Evolutionary conservation across 2,797 vertebrate species (phyloP), one percentile per base, ranked within the genome.

Genomic region (Siniperca undulata): DNA sequence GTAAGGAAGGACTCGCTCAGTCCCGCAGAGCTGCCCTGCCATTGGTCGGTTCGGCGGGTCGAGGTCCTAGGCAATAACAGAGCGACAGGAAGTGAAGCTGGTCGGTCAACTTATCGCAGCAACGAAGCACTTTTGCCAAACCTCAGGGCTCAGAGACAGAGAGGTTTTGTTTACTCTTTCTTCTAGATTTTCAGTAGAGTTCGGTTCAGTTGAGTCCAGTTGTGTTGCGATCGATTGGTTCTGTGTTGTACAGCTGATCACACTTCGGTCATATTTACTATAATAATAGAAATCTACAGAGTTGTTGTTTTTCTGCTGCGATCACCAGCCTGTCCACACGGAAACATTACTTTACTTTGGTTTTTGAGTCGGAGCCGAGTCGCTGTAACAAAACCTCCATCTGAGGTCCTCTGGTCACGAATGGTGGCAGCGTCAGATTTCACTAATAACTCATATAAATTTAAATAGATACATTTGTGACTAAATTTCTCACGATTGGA

Each of bases 51-150:
- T 50, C 1, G 76, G 64, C 20, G 9, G 74, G 70, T 38, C 14
- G 46, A 22, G 52, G 69, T 70, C 76, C 38, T 16, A 74, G 82
- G 88, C 88, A 87, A 87, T 84, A 92, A 88, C 56, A 0, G 66
- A 56, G 68, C 1, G 60, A 80, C 80, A 46, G 85, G 67, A 86
- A 82, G 79, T 42, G 79, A 78, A 76, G 70, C 75, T 13, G 78
- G 42, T 85, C 30, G 80, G 90, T 85, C 85, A 22, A 74, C 48
- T 46, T 61, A 48, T 80, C 55, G 24, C 80, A 73, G 83, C 86
- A 86, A 72, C 78, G 27, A 91, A 92, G 94, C 93, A 94, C 92
- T 94, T 92, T 94, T 91, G 91, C 87, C 89, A 83, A 92, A 92
- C 87, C 91, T 93, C 90, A 91, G 92, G 92, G 90, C 84, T 93